A percentile compares a stretch with the other conserved stretches of the same genome.
Conservation (phyloP, 2,888 invertebrate species). For the Nematopogon swammerdamellus region DNA sequence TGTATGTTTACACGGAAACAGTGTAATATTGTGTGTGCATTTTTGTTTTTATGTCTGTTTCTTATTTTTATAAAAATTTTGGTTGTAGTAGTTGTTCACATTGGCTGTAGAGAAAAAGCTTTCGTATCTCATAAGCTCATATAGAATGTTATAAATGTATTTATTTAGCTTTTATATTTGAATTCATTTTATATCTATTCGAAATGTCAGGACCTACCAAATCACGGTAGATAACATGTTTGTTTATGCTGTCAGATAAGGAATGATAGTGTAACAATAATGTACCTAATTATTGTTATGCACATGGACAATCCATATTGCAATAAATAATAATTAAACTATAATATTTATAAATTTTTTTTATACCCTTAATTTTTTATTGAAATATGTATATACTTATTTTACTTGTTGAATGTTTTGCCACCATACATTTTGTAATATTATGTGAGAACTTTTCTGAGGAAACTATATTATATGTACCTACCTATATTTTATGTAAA, state of each 20-base stretch:
- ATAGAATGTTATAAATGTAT: neutral
- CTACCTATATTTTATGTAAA: too few species aligned
- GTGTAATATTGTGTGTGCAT: neutral
- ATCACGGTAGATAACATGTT: neutral
- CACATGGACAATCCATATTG: too few species aligned
- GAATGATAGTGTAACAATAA: neutral
- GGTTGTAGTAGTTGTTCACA: conserved; percentile 2
- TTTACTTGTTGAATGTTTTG: too few species aligned
- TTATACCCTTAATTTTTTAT: too few species aligned
- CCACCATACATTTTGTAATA: too few species aligned
- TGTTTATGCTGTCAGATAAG: neutral
- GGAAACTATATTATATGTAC: too few species aligned
- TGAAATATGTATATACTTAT: too few species aligned
- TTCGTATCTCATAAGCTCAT: neutral
- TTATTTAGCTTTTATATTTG: neutral
- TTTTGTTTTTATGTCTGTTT: conserved; percentile 3
- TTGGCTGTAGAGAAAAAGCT: neutral
- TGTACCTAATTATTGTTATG: too few species aligned
- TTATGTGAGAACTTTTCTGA: too few species aligned
- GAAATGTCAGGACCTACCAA: neutral
- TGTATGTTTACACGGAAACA: neutral
- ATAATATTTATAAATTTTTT: too few species aligned
- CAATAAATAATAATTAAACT: too few species aligned
- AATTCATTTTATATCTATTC: too few species aligned
- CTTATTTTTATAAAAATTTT: conserved; percentile 2